Base-by-base conservation (phyloP, 2,797 vertebrate genomes). In the Sternarchorhynchus goeldii region DNA sequence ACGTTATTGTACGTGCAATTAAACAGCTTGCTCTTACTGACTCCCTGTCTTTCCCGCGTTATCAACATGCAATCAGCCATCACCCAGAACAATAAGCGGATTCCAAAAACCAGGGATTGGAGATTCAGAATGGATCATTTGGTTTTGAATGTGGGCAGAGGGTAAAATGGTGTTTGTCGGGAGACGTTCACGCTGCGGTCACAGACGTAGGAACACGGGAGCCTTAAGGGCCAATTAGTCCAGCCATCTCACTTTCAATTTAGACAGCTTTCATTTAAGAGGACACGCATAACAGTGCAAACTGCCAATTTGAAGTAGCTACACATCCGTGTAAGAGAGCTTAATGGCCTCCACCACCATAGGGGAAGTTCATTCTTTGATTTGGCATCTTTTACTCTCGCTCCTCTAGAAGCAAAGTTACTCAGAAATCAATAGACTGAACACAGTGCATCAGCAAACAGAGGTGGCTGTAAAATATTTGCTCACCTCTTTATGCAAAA, bases 1-100 rank as follows among this genome's bases (percentile, higher is more conserved):
- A 86, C 58, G 78, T 82, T 88, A 87, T 73, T 86, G 83, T 72
- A 76, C 83, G 63, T 85, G 84, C 86, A 88, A 86, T 87, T 75
- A 81, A 86, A 87, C 80, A 85, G 85, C 69, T 68, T 81, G 78
- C 82, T 69, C 84, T 85, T 78, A 85, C 76, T 76, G 65, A 63
- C 72, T 81, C 63, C 64, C 63, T 57, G 64, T 29, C 56, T 80
- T 64, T 83, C 77, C 58, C 74, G 64, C 77, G 66, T 82, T 36
- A 53, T 83, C 75, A 78, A 59, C n/a, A 69, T 55, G 69, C 59
- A 84, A 76, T 56, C 71, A 69, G 58, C 57, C 34, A 25, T 21
- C 60, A 10, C n/a, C 67, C 63, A 55, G 62, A 59, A 31, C 10
- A 10, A 32, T 14, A 8, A 39, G 41, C 67, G 59, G 32, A 57